These are phyloP conservation scores for Alloscopus bannaensis DNA, from an alignment of 2,888 invertebrate genomes.

Conservation along the genomic window DNA sequence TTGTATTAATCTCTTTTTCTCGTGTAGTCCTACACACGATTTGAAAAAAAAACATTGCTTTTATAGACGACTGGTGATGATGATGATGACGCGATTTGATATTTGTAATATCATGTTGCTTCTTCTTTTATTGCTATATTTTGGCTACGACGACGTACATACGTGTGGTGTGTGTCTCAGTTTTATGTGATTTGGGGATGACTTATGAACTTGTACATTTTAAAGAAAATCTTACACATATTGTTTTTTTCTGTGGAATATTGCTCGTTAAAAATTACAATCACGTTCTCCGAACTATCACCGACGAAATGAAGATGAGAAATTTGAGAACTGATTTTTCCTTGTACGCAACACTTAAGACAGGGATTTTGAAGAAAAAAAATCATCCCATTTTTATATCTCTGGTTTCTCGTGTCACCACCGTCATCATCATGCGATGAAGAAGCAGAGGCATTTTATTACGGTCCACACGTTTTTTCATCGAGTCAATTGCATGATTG, in stretches of 20 bases:
- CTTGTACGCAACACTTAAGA: background rate
- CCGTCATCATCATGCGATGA: background rate
- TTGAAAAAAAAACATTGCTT: slow-evolving; percentile 3
- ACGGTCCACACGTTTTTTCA: slow-evolving; percentile 14
- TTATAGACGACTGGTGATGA: background rate
- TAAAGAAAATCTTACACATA: no score
- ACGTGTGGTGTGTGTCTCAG: background rate
- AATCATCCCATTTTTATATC: background rate
- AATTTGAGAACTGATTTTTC: slow-evolving; percentile 47
- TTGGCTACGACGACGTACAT: no score
- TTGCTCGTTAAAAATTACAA: slow-evolving; percentile 44
- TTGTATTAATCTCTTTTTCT: slow-evolving; percentile 13
- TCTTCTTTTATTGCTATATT: slow-evolving; percentile 31
- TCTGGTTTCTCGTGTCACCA: background rate
- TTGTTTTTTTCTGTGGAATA: no score
- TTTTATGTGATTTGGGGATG: slow-evolving; percentile 31
- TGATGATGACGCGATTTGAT: slow-evolving; percentile 6
- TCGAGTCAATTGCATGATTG: slow-evolving; percentile 32
- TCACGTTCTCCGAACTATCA: slow-evolving; percentile 48
- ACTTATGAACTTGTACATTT: slow-evolving; percentile 46
- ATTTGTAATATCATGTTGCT: slow-evolving; percentile 18
- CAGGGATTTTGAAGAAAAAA: no score
- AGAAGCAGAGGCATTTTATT: slow-evolving; percentile 12
- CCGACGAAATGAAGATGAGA: slow-evolving; percentile 24
- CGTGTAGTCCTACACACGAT: background rate